Evolutionary conservation across 2,888 invertebrate species (phyloP).

Genomic region (Dicranocentrus wangi): DNA sequence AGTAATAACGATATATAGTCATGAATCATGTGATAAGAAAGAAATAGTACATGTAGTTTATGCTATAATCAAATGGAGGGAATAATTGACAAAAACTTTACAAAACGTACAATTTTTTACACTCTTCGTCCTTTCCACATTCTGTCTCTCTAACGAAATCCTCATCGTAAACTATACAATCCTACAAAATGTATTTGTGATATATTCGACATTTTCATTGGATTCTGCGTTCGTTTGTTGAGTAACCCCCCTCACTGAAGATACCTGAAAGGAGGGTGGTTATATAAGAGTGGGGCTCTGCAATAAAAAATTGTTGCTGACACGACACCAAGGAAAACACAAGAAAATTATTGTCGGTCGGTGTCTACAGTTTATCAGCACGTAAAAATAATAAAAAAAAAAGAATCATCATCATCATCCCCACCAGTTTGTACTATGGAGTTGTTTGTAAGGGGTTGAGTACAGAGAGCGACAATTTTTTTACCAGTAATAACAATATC

Average conservation of each 20-base stretch:
- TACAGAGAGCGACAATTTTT: background rate
- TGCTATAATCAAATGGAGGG: conserved; percentile 12
- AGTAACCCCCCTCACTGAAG: conserved; percentile 2
- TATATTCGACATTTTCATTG: conserved; percentile 1
- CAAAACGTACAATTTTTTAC: background rate
- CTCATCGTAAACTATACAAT: background rate
- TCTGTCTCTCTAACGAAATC: background rate
- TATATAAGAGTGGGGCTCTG: background rate
- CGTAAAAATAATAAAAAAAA: background rate
- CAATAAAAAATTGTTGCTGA: background rate
- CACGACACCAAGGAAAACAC: background rate
- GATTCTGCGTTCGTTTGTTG: background rate
- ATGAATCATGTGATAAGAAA: conserved; percentile 11
- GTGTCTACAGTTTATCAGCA: conserved; percentile 1
- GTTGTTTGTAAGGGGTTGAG: background rate
- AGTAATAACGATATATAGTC: conserved; percentile 3
- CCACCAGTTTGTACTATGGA: background rate
- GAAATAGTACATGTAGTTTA: background rate
- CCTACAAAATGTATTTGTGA: background rate
- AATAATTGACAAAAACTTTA: conserved; percentile 19
- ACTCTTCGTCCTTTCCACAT: background rate
- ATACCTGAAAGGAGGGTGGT: background rate
- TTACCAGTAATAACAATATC: background rate
- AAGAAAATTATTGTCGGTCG: conserved; percentile 21
- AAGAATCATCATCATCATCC: background rate